A percentile compares a stretch with the other conserved stretches of the same genome.
phyloP scores from a whole-genome alignment of 2,113 vertebrate species.

The Pygathrix nemaeus region DNA sequence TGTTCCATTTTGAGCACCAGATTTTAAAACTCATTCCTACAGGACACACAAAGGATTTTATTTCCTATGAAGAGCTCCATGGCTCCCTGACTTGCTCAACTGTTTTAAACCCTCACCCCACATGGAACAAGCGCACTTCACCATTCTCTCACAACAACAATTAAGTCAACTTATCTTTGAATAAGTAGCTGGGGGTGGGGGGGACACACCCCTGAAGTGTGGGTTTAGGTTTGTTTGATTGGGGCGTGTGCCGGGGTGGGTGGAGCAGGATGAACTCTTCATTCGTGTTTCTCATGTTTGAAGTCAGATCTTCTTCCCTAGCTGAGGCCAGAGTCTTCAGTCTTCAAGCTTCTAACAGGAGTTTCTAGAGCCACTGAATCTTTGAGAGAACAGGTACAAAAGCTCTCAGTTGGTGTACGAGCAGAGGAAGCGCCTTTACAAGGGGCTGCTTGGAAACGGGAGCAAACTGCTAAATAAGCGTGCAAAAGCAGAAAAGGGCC shows the following conservation, averaged over 20 bases:
- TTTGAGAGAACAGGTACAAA: not conserved
- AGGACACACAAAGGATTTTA: not conserved
- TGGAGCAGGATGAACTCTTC: slow-evolving; percentile 45
- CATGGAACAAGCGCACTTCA: not conserved
- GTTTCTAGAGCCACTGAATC: not conserved
- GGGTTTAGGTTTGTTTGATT: slow-evolving; percentile 49
- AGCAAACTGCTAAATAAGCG: slow-evolving; percentile 35
- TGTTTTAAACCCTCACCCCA: not conserved
- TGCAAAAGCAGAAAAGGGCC: slow-evolving; percentile 57
- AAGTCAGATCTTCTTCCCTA: not conserved
- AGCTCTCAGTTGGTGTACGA: not conserved
- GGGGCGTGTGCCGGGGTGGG: not conserved
- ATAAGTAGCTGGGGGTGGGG: not conserved
- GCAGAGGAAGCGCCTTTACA: not conserved
- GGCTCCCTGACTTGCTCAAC: not conserved
- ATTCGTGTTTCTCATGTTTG: slow-evolving; percentile 48
- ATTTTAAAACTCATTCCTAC: not conserved
- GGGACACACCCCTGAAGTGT: slow-evolving; percentile 53
- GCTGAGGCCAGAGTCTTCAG: not conserved
- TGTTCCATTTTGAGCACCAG: not conserved
- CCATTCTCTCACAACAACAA: not conserved
- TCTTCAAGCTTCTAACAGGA: not conserved
- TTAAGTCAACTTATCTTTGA: slow-evolving; percentile 45
- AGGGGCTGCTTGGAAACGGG: slow-evolving; percentile 50
- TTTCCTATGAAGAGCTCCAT: not conserved